phyloP scores from a whole-genome alignment of 2,113 vertebrate genomes.

The Pampusana beccarii region DNA sequence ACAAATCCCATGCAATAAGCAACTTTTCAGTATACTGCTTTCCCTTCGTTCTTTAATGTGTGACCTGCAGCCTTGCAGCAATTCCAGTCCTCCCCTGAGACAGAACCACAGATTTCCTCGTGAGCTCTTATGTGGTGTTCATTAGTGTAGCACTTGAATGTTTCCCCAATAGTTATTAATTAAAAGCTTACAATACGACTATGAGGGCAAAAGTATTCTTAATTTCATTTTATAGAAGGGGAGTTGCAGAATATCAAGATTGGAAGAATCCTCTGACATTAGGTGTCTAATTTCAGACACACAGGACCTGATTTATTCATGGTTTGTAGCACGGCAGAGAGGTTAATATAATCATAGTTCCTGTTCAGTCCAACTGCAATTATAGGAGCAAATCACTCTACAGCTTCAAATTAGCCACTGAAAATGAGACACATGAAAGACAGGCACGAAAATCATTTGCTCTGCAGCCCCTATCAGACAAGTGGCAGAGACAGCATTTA shows the following conservation, averaged over 20 bases:
- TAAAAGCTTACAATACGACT: background rate
- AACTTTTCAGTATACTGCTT: conserved; percentile 21
- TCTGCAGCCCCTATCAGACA: background rate
- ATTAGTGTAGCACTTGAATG: background rate
- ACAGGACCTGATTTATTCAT: background rate
- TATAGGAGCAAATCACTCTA: background rate
- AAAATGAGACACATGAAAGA: background rate
- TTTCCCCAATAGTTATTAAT: background rate
- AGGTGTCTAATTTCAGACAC: background rate
- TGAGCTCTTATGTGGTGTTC: background rate
- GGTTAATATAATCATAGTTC: background rate
- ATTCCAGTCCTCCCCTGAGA: background rate
- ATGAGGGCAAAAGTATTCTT: background rate
- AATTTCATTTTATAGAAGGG: background rate
- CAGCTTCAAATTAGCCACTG: background rate
- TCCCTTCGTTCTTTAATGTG: background rate
- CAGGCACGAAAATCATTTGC: background rate
- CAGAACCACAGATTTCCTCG: background rate
- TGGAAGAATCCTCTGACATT: background rate
- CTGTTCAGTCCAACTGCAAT: background rate
- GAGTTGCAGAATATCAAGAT: background rate
- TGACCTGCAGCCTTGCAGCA: background rate
- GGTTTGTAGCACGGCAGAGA: background rate
- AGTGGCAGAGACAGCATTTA: background rate
- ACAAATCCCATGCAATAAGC: conserved; percentile 37